Evolutionary conservation across 2,888 invertebrate genomes (phyloP), one percentile per base, ranked within the genome.

Genomic region (Lasioglossum pauxillum): DNA sequence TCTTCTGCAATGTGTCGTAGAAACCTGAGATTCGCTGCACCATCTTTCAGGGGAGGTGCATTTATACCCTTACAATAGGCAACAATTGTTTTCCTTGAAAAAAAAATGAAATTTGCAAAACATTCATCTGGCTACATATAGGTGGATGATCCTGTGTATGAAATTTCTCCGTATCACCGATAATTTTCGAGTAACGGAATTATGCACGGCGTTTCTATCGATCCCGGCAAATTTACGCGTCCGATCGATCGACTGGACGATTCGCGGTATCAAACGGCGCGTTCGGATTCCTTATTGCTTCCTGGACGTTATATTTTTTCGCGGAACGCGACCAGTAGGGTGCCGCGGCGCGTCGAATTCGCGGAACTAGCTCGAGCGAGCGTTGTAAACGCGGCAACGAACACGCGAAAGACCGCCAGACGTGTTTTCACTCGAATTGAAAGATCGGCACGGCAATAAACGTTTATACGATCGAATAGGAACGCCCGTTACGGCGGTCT

Each of bases 141-240:
- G 44, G 44, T 12, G 14, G 12, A 44, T 44, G 14, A 4, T 44
- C 14, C 44, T 44, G 4, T 14, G 14, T 14, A 44, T 14, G 14
- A 44, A 44, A 14, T 53, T 10, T n/a, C 3, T n/a, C 0, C 53
- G 53, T n/a, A 53, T n/a, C 53, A 8, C 10, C 53, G 8, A n/a
- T n/a, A n/a, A n/a, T 10, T 53, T n/a, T 10, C n/a, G 10, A 53
- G n/a, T 49, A 49, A 49, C 14, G 12, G 44, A 44, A 44, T 14
- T 44, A 12, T 14, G 44, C 44, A 12, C 12, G 44, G 12, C 44
- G 4, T 44, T 44, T 44, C 44, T 1, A n/a, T 57, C 57, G 57
- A n/a, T 57, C 57, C n/a, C n/a, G 12, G 57, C 12, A 31, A 83
- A 83, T 85, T 80, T 85, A 80, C 80, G 60, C 27, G 31, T 57